Percentiles rank a stretch among this genome's conserved stretches.
Conservation (phyloP, 2,113 vertebrate species). For the Typhlomys cinereus region DNA sequence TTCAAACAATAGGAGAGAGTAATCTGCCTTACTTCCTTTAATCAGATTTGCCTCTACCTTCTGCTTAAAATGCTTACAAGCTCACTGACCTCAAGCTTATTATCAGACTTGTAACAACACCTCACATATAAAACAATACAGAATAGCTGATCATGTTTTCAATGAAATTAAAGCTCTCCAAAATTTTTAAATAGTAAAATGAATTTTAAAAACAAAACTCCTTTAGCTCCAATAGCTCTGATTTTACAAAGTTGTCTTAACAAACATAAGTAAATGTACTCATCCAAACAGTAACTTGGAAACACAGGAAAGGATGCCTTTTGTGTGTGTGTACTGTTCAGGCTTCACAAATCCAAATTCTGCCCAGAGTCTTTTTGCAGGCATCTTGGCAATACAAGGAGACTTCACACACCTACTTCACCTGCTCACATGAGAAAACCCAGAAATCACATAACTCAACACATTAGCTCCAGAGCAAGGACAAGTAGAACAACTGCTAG, state of each 20-base stretch:
- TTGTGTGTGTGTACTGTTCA: neutral
- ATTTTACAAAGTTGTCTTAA: conserved; percentile 10
- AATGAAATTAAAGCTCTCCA: conserved; percentile 4
- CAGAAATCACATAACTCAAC: neutral
- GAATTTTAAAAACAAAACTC: conserved; percentile 1
- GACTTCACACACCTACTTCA: neutral
- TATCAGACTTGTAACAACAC: neutral
- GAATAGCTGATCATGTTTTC: neutral
- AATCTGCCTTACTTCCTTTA: conserved; percentile 34
- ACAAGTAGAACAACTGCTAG: neutral
- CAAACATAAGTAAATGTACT: neutral
- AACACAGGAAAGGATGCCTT: neutral
- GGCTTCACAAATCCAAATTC: neutral
- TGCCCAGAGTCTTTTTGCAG: neutral
- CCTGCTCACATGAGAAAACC: neutral
- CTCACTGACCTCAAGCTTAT: neutral
- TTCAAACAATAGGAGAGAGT: conserved; percentile 13
- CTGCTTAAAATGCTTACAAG: conserved; percentile 50
- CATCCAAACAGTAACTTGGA: conserved; percentile 25
- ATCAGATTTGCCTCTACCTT: conserved; percentile 12
- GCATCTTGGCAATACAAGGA: conserved; percentile 8
- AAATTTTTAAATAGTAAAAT: conserved; percentile 32
- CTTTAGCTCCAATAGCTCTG: neutral
- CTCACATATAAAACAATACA: conserved; percentile 41
- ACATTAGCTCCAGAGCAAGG: neutral